These are phyloP conservation scores for Natrix natrix DNA, from an alignment of 2,797 vertebrate species.

Conservation along the genomic window DNA sequence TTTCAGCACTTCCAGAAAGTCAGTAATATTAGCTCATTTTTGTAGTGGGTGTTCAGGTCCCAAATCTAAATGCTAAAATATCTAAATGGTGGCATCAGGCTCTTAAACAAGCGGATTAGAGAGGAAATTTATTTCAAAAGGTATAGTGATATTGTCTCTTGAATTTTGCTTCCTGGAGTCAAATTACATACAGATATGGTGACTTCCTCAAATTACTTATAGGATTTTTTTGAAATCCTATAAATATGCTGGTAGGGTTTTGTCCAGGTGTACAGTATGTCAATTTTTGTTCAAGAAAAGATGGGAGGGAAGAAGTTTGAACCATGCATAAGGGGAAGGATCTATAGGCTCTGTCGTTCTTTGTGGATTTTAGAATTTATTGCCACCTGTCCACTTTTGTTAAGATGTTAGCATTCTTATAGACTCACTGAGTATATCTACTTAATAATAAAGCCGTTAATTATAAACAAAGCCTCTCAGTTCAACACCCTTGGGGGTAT, in stretches of 20 bases:
- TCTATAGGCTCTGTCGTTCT: neutral
- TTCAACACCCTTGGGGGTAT: neutral
- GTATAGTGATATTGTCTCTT: neutral
- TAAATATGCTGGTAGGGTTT: neutral
- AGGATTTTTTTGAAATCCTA: neutral
- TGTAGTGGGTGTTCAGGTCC: neutral
- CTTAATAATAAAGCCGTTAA: slow-evolving; percentile 7
- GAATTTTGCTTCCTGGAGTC: neutral
- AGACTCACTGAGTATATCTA: neutral
- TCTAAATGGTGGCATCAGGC: neutral
- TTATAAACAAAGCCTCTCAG: neutral
- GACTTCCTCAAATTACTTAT: neutral
- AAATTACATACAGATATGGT: neutral
- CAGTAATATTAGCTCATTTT: neutral
- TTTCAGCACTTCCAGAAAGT: slow-evolving; percentile 6
- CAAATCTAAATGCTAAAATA: neutral
- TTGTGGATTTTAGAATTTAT: neutral
- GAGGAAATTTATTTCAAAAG: neutral
- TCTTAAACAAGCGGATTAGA: neutral
- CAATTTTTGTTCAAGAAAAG: neutral
- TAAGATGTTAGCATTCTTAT: neutral
- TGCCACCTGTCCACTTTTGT: neutral
- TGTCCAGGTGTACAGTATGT: neutral
- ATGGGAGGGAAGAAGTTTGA: too few relatives aligned
- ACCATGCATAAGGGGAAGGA: neutral